Evolutionary conservation across 2,797 vertebrate genomes (phyloP).

Genomic region (Oryzias dopingdopingensis): DNA sequence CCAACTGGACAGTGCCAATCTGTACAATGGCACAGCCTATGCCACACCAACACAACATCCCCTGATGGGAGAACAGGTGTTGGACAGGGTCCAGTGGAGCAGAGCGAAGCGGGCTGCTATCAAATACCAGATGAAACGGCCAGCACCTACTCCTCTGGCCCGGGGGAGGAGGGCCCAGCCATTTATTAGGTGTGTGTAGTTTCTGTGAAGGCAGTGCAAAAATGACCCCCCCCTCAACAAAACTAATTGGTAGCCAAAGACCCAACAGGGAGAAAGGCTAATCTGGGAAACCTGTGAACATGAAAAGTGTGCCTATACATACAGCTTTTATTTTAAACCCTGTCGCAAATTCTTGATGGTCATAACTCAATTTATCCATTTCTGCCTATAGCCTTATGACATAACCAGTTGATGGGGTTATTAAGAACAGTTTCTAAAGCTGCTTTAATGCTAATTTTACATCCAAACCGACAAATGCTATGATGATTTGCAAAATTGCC

Average conservation of each 20-base stretch:
- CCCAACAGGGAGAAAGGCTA: slow-evolving; percentile 41
- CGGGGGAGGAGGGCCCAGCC: slow-evolving; percentile 72
- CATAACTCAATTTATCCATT: slow-evolving; percentile 24
- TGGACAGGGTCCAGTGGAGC: slow-evolving; percentile 79
- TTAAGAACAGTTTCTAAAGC: slow-evolving; percentile 47
- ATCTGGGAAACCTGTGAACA: slow-evolving; percentile 53
- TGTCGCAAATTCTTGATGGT: neutral
- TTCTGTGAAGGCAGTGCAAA: slow-evolving; percentile 36
- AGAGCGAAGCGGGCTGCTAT: slow-evolving; percentile 65
- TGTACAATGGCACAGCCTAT: slow-evolving; percentile 66
- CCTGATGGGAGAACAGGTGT: slow-evolving; percentile 83
- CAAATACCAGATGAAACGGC: slow-evolving; percentile 76
- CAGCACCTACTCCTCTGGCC: slow-evolving; percentile 67
- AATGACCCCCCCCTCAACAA: slow-evolving; percentile 37
- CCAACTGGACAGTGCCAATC: slow-evolving; percentile 79
- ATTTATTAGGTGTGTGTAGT: slow-evolving; percentile 70
- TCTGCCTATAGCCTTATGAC: slow-evolving; percentile 32
- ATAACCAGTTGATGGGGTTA: slow-evolving; percentile 40
- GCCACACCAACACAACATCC: slow-evolving; percentile 71
- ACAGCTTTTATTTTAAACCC: neutral
- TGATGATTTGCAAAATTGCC: slow-evolving; percentile 67
- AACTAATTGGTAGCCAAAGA: slow-evolving; percentile 47
- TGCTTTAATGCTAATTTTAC: slow-evolving; percentile 68
- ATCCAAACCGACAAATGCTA: slow-evolving; percentile 59
- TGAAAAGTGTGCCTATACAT: neutral